A percentile compares a stretch with the other conserved stretches of the same genome.
These are phyloP conservation scores for Rotaria socialis DNA, from an alignment of 2,888 invertebrate genomes.

Conservation along the genomic window DNA sequence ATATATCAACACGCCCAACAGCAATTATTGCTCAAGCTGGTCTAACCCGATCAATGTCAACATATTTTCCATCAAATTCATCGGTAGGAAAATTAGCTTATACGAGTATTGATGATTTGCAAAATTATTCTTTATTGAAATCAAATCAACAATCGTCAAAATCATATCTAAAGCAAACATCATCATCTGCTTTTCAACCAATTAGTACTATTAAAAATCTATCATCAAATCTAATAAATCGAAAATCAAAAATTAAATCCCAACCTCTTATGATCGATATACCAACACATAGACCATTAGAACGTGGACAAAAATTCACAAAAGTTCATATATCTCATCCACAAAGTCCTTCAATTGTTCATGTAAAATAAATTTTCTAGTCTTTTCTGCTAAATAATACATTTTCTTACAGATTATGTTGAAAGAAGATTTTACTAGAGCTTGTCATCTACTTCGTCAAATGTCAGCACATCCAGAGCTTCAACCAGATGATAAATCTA, in stretches of 20 bases:
- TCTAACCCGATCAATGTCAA: background rate
- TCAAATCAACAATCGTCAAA: background rate
- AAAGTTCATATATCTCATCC: background rate
- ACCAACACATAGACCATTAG: constrained; percentile 15
- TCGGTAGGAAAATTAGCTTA: background rate
- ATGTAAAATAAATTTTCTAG: background rate
- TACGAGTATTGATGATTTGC: background rate
- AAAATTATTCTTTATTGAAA: background rate
- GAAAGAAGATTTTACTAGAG: background rate
- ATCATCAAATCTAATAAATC: background rate
- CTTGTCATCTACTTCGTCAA: background rate
- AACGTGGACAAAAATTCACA: background rate
- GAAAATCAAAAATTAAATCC: background rate
- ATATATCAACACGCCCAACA: constrained; percentile 1
- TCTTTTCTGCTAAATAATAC: background rate
- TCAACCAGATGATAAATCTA: background rate
- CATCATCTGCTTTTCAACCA: background rate
- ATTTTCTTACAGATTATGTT: background rate
- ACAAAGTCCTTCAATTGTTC: background rate
- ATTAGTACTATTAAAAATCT: background rate
- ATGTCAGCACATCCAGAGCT: background rate
- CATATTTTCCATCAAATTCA: background rate
- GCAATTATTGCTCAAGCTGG: background rate
- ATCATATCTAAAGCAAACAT: background rate
- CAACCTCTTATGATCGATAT: background rate